These are phyloP conservation scores for Conopomorpha cramerella DNA, from an alignment of 1,140 invertebrate species.

Conservation along the genomic window DNA sequence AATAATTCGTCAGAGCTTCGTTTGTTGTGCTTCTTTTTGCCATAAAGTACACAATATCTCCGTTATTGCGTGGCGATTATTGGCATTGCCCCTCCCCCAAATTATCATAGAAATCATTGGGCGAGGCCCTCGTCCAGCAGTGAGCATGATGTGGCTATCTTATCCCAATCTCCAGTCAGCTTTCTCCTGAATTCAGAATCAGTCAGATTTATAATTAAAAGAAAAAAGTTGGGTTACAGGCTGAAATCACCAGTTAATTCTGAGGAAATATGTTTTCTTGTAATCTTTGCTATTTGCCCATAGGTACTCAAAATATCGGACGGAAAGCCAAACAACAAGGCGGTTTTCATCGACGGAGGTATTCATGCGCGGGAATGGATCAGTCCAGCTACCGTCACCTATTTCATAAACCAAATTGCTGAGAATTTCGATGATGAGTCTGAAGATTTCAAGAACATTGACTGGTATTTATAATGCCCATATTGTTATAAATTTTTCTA, in stretches of 20 bases:
- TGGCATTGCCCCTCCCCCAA: no score
- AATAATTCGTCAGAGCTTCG: constrained; percentile 2
- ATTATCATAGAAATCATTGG: no score
- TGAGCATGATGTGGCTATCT: no score
- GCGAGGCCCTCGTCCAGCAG: no score
- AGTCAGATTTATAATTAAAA: no score
- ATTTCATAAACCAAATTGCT: constrained; percentile 79
- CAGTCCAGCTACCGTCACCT: constrained; percentile 82
- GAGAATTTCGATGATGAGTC: constrained; percentile 71
- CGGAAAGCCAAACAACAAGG: constrained; percentile 63
- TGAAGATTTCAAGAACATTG: constrained; percentile 72
- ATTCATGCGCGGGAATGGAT: constrained; percentile 95
- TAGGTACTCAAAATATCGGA: constrained; percentile 70
- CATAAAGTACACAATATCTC: background rate
- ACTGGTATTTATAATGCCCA: constrained; percentile 66
- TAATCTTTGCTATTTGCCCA: constrained; percentile 7
- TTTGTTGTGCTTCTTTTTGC: no score
- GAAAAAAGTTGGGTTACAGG: no score
- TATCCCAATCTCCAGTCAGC: no score
- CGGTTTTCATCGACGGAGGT: constrained; percentile 72
- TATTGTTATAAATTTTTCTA: background rate
- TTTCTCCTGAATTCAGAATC: no score
- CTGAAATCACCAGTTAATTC: no score
- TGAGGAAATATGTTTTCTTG: constrained; percentile 1
- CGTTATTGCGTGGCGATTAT: no score